Conservation (phyloP, 2,888 invertebrate species). For the Blastobasis adustella region DNA sequence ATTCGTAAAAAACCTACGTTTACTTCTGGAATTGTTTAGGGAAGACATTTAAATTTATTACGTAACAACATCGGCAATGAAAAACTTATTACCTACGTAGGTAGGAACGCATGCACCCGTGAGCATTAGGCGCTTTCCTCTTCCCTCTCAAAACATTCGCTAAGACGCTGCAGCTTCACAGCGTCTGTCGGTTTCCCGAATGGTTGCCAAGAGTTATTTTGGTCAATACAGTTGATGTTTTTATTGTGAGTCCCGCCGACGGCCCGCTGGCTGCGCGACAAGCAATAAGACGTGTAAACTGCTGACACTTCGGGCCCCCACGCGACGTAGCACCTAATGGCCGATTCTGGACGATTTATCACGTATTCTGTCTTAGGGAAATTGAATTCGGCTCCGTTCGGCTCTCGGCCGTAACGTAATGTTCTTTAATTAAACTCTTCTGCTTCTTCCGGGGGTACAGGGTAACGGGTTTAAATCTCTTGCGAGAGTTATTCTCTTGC, state of each 20-base stretch:
- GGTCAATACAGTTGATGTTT: conserved; percentile 71
- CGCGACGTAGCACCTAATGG: conserved; percentile 61
- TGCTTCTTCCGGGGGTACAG: conserved; percentile 19
- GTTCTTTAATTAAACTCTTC: conserved; percentile 53
- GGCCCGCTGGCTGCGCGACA: conserved; percentile 47
- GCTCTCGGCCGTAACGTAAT: conserved; percentile 36
- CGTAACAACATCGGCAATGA: too few relatives aligned
- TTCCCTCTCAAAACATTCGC: not conserved
- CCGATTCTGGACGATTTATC: conserved; percentile 66
- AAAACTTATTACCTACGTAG: too few relatives aligned
- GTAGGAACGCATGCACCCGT: too few relatives aligned
- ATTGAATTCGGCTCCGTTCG: conserved; percentile 58
- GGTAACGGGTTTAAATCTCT: too few relatives aligned
- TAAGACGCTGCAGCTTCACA: conserved; percentile 44
- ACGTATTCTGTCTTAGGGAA: conserved; percentile 60
- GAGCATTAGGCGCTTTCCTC: too few relatives aligned
- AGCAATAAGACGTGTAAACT: conserved; percentile 64
- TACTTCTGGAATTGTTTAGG: too few relatives aligned
- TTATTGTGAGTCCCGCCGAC: conserved; percentile 62
- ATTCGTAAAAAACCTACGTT: too few relatives aligned
- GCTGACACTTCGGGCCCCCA: conserved; percentile 55
- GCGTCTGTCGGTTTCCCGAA: conserved; percentile 55
- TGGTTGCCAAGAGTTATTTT: conserved; percentile 73
- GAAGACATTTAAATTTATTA: too few relatives aligned
- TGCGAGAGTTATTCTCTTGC: too few relatives aligned